phyloP scores from a whole-genome alignment of 35 echinoderm and acorn worm genomes.

The Apostichopus parvimensis region DNA sequence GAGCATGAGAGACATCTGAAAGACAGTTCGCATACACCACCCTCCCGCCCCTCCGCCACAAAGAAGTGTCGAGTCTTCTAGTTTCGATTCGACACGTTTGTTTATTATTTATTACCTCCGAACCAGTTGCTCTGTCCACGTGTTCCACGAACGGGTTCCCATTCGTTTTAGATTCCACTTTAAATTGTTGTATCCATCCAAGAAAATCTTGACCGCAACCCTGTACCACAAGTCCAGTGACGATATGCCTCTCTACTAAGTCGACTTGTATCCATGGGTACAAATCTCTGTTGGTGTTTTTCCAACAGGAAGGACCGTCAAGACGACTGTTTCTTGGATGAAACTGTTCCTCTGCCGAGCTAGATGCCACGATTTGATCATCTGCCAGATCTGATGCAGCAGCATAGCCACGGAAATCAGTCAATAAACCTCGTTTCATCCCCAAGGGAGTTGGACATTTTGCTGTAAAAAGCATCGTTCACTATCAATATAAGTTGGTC shows the following conservation, averaged over 20 bases:
- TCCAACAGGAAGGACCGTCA: slow-evolving; percentile 19
- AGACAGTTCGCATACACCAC: too few relatives aligned
- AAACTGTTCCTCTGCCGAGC: not conserved
- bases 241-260: slow-evolving; percentile 5
- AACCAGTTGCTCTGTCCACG: not conserved
- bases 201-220: not conserved
- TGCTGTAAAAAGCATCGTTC: not conserved
- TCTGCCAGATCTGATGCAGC: slow-evolving; percentile 6
- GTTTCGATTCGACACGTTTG: too few relatives aligned
- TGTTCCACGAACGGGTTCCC: not conserved
- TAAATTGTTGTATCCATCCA: not conserved
- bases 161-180: not conserved
- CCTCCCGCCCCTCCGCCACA: too few relatives aligned
- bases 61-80: too few relatives aligned
- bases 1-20: too few relatives aligned
- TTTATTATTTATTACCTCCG: not conserved
- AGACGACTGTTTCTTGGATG: not conserved
- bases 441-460: slow-evolving; percentile 22
- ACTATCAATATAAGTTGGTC: too few relatives aligned
- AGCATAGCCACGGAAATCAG: not conserved
- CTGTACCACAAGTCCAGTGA: slow-evolving; percentile 3
- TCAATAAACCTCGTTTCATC: slow-evolving; percentile 12
- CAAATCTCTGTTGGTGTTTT: not conserved
- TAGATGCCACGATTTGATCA: not conserved
- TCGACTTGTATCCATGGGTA: slow-evolving; percentile 23